Base-by-base conservation (phyloP, 1,140 invertebrate genomes). In the Pectinophora gossypiella region DNA sequence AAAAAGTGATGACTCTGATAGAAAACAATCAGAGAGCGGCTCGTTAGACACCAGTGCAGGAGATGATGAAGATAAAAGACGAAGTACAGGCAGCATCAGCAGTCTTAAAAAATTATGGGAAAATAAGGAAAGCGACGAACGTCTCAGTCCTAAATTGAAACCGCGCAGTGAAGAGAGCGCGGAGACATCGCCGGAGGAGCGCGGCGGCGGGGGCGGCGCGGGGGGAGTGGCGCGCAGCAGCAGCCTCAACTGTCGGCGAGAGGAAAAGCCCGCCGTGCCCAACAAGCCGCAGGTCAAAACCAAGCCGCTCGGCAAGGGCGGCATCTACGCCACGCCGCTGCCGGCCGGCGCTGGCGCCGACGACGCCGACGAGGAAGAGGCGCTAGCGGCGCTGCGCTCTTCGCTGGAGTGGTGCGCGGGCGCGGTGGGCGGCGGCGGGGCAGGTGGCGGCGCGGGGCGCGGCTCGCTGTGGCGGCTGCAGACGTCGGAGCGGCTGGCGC, bases 91-190 rank as follows among this genome's bases (percentile, higher is more conserved):
- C 46, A 97, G 95, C 85, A 97, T 98, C 72, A 96, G 93, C 76
- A 97, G 94, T 76, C 89, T 98, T 59, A 97, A 97, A 74, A 96
- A 96, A 82, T 85, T 98, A 19, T 98, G 96, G 96, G 96, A 97
- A 85, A 92, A 92, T 35, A 93, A 91, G 71, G 92, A 93, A 68
- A 83, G 42, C 10, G 79, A 85, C 42, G 76, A 86, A 53, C 90
- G 92, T 23, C 73, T 91, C 1, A 93, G 92, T 76, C 93, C 93
- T 0, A 93, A 93, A 63, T 69, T 92, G 42, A 85, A 88, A 18
- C 69, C 89, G 1, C 89, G 90, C 59, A 71, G 65, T 10, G 69
- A 73, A 15, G 70, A 85, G 16, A 78, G 68, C 22, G 72, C 74
- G 13, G 89, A 91, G 51, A 86, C 87, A 2, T 90, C 90, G 0